phyloP scores from a whole-genome alignment of 2,113 vertebrate species.

The Hydropotes inermis region DNA sequence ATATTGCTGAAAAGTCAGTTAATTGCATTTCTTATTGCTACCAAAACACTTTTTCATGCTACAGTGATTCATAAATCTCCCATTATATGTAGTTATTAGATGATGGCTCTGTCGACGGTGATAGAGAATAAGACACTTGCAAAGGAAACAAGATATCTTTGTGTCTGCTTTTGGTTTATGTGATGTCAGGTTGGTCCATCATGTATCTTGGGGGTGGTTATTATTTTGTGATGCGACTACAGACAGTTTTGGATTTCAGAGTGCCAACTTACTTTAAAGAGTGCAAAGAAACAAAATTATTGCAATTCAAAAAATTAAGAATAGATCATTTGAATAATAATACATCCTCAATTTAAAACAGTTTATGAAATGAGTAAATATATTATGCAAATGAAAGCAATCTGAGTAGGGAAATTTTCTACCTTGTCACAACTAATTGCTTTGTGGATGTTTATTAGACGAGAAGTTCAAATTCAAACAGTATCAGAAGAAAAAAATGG shows the following conservation, averaged over 20 bases:
- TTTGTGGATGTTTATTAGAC: conserved; percentile 1
- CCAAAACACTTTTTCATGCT: not conserved
- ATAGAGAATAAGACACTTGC: not conserved
- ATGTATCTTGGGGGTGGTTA: not conserved
- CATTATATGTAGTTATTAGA: conserved; percentile 1
- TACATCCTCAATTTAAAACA: not conserved
- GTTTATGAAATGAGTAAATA: conserved; percentile 6
- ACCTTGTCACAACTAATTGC: not conserved
- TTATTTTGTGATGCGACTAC: not conserved
- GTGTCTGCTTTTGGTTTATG: not conserved
- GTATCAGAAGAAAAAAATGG: not conserved
- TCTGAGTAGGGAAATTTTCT: not conserved
- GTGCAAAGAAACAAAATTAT: not conserved
- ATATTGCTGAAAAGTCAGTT: not conserved
- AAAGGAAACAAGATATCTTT: not conserved
- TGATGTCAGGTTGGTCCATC: not conserved
- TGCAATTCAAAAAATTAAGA: not conserved
- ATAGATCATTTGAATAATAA: not conserved
- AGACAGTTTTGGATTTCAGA: not conserved
- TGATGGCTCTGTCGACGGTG: not conserved
- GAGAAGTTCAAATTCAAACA: not conserved
- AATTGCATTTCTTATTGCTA: conserved; percentile 3
- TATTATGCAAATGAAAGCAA: not conserved
- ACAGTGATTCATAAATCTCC: not conserved
- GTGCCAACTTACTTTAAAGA: not conserved